Evolutionary conservation across 1,140 invertebrate genomes (phyloP), one percentile per base, ranked within the genome.

Genomic region (Eulimnadia texana): DNA sequence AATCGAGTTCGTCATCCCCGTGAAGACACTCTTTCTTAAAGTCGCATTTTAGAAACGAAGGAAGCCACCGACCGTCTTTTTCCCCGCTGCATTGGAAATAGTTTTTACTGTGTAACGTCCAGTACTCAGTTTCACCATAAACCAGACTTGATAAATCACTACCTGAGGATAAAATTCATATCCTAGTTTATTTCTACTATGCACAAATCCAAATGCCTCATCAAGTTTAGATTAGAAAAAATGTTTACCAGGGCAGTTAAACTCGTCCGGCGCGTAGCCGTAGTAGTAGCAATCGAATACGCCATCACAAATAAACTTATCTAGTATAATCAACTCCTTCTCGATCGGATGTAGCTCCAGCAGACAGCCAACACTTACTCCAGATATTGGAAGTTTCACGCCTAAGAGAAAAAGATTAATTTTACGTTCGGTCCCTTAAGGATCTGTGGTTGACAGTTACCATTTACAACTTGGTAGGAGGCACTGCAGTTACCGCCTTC

Each of bases 1-100:
- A 78, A 22, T 68, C 65, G 11, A 53, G n/a, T 65, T 78, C 77
- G 62, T 78, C 77, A 27, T 74, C 71, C 3, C 75, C 74, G 27
- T 72, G 58, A 6, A 73, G 60, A 66, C 77, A 78, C 64, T 78
- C 75, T 3, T 61, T 59, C 27, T 70, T 67, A 60, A 66, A 66
- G 65, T 78, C 72, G 64, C 77, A 78, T 1, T 62, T 29, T 1
- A 70, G 50, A 0, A 50, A 56, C 0, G 54, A 55, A 0, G 71
- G 72, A 0, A 77, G 62, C 60, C 70, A 73, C 13, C 74, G 67
- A 3, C 72, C 72, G 53, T 76, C 74, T 0, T 51, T 58, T 57
- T 74, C 75, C 2, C 28, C 47, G 55, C 16, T 68, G 60, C 63
- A 33, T 22, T 20, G 49, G 19, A 29, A 50, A 20, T 65, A 62